phyloP scores from a whole-genome alignment of 2,113 vertebrate genomes.

The Pan troglodytes region NHGRI_mPanTro3-v2.1_pri NC_072419.2:19871501-19872000 shows the following conservation, averaged over 20 bases:
- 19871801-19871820: neutral
- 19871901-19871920: neutral
- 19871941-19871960: neutral
- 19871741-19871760: neutral
- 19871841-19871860: neutral
- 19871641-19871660: neutral
- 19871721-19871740: neutral
- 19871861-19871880: neutral
- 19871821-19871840: neutral
- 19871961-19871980: neutral
- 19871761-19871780: neutral
- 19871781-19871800: neutral
- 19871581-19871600: neutral
- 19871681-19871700: neutral
- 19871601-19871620: conserved; percentile 37
- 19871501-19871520: neutral
- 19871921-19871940: neutral
- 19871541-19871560: neutral
- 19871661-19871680: neutral
- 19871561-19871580: neutral
- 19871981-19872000: neutral
- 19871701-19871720: neutral
- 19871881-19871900: neutral
- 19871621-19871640: neutral
- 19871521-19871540: neutral